phyloP scores from a whole-genome alignment of 1,140 invertebrate genomes.

The Parasteatoda tepidariorum region DNA sequence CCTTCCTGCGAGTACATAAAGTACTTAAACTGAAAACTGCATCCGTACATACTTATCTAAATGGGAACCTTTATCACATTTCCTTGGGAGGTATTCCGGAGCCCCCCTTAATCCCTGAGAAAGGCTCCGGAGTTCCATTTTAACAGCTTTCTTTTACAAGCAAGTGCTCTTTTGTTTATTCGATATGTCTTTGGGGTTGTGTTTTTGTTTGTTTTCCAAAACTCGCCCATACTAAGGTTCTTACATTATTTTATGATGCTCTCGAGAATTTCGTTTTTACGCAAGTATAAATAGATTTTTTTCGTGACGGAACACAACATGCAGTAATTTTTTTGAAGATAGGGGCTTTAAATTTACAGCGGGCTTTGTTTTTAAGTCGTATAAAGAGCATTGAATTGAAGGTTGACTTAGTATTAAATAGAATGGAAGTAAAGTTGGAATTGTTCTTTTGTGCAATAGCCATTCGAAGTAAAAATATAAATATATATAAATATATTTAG shows the following conservation, averaged over 20 bases:
- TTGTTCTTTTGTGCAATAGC: too few species aligned
- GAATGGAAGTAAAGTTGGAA: too few species aligned
- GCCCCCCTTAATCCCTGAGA: conserved; percentile 28
- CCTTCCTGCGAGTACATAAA: background rate
- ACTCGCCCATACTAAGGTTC: background rate
- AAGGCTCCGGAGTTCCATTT: conserved; percentile 25
- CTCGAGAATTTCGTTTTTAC: conserved; percentile 25
- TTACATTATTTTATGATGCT: conserved; percentile 31
- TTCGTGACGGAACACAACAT: background rate
- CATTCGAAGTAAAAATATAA: too few species aligned
- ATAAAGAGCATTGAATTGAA: too few species aligned
- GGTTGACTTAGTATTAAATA: too few species aligned
- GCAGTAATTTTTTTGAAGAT: too few species aligned
- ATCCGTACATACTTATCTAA: conserved; percentile 59
- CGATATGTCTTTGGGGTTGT: conserved; percentile 52
- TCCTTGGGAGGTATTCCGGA: background rate
- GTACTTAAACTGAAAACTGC: conserved; percentile 45
- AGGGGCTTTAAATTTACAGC: conserved; percentile 47
- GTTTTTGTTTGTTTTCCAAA: conserved; percentile 26
- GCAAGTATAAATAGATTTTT: conserved; percentile 27
- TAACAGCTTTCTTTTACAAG: conserved; percentile 44
- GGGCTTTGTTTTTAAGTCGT: conserved; percentile 33
- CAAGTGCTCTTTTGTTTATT: conserved; percentile 44
- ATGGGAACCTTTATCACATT: conserved; percentile 54
- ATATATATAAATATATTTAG: too few species aligned